Evolutionary conservation across 2,113 vertebrate species (phyloP).

Genomic region (Amphiprion percula): DNA sequence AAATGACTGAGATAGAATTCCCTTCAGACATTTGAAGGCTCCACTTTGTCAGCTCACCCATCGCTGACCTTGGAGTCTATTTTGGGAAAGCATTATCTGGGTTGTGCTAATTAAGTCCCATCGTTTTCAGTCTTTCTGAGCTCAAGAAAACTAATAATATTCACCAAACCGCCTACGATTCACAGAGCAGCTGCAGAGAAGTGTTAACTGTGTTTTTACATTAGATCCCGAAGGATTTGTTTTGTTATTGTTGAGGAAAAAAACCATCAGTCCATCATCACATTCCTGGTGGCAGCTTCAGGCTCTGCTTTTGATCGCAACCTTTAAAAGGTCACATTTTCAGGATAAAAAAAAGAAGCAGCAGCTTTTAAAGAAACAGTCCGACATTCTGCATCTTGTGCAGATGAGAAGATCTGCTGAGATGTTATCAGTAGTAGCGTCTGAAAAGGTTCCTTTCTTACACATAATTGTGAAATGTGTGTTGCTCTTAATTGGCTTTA

Average conservation of each 20-base stretch:
- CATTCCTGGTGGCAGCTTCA: background rate
- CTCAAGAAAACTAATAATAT: too few species aligned
- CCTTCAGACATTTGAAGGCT: background rate
- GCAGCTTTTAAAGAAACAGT: background rate
- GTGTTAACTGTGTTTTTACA: too few species aligned
- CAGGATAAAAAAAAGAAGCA: too few species aligned
- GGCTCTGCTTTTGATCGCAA: background rate
- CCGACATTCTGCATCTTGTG: too few species aligned
- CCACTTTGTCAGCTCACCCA: background rate
- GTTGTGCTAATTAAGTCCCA: background rate
- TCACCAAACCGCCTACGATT: too few species aligned
- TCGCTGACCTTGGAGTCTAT: slow-evolving; percentile 23
- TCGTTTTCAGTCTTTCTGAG: background rate
- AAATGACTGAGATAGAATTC: background rate
- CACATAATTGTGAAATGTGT: background rate
- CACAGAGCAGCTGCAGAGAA: too few species aligned
- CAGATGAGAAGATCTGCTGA: too few species aligned
- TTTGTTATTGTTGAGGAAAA: background rate
- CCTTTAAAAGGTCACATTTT: background rate
- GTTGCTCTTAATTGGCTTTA: background rate
- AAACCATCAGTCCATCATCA: background rate
- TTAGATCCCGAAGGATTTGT: background rate
- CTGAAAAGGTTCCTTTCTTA: background rate
- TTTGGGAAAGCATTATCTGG: slow-evolving; percentile 1
- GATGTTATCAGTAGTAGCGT: background rate